Percentiles rank a stretch among this genome's conserved stretches.
These are phyloP conservation scores for Sanderia malayensis DNA, from an alignment of 30 jellyfish, hydroid and myxozoan species.

Conservation along the genomic window DNA sequence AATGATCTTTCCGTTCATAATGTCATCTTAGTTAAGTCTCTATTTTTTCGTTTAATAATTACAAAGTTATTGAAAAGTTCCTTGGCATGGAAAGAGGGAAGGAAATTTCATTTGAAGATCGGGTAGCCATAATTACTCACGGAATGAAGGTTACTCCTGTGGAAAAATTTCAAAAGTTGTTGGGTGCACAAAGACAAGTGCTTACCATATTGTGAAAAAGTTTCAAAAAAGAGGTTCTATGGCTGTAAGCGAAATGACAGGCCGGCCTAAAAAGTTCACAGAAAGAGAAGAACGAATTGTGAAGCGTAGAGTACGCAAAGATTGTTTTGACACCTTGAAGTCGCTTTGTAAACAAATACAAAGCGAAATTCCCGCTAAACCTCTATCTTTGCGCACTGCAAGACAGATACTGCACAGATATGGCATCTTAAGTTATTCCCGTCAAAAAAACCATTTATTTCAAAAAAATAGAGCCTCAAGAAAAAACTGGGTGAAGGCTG, in stretches of 20 bases:
- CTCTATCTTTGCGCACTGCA: not conserved
- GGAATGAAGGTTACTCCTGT: not conserved
- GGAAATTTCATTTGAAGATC: not conserved
- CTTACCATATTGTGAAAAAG: not conserved
- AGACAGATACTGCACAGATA: not conserved
- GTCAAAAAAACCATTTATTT: not conserved
- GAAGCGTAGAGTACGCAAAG: not conserved
- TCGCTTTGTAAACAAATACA: not conserved
- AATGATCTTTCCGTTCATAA: too few species aligned
- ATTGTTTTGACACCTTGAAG: not conserved
- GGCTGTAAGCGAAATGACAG: not conserved
- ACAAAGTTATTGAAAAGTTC: too few species aligned
- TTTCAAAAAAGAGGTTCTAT: not conserved
- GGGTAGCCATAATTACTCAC: not conserved
- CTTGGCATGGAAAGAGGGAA: conserved; percentile 2
- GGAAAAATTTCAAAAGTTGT: not conserved
- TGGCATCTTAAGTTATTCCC: not conserved
- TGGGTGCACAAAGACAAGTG: conserved; percentile 3
- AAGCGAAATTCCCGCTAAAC: not conserved
- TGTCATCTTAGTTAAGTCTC: too few species aligned
- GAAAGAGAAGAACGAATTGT: conserved; percentile 1
- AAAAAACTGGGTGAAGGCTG: not conserved
- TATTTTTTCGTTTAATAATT: too few species aligned
- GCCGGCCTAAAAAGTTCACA: not conserved
- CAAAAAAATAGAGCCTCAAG: not conserved